Conservation (phyloP, 2,888 invertebrate species). For the Lithophane socia region DNA sequence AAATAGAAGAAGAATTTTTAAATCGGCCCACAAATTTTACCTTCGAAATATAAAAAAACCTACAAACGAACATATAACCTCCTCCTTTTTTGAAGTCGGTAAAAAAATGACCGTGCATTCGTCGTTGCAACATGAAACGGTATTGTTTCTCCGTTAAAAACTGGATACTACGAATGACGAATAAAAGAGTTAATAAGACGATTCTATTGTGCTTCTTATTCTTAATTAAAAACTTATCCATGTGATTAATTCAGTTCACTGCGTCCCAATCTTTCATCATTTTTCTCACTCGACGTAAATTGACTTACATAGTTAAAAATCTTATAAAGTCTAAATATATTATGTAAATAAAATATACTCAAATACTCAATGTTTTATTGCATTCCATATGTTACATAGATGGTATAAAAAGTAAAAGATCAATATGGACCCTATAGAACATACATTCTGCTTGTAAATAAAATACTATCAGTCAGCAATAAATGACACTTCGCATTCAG, state of each 20-base stretch:
- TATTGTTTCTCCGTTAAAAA: not conserved
- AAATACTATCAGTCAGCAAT: not conserved
- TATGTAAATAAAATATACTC: not conserved
- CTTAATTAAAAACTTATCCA: not conserved
- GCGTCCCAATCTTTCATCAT: not conserved
- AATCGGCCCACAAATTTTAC: too few species aligned
- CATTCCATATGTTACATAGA: too few species aligned
- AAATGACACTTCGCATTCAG: too few species aligned
- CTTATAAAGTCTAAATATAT: not conserved
- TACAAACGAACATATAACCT: too few species aligned
- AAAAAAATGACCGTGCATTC: not conserved
- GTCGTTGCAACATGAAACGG: not conserved
- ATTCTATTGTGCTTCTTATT: not conserved
- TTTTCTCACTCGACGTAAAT: not conserved
- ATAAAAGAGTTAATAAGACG: not conserved
- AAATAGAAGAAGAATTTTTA: too few species aligned
- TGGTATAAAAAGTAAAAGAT: too few species aligned
- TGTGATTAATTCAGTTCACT: not conserved
- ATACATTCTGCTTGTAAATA: not conserved
- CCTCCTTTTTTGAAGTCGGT: too few species aligned
- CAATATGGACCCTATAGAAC: too few species aligned
- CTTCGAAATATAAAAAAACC: too few species aligned
- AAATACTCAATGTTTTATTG: too few species aligned
- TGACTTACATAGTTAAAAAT: too few species aligned
- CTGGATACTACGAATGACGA: not conserved